A percentile compares a stretch with the other conserved stretches of the same genome.
phyloP scores from a whole-genome alignment of 2,888 invertebrate species.

The Cataglyphis cursor region DNA sequence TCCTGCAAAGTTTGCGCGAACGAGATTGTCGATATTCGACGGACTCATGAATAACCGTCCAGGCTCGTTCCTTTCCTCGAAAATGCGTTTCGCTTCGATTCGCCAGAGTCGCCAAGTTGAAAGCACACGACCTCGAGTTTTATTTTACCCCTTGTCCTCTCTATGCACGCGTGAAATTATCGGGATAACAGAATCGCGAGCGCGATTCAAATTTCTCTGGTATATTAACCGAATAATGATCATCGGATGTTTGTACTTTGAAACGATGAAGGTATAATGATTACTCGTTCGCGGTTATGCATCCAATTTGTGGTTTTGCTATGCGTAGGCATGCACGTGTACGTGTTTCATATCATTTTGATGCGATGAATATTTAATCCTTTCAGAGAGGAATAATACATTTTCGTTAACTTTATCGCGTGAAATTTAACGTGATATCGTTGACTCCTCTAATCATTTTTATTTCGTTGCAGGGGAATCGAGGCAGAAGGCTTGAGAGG shows the following conservation, averaged over 20 bases:
- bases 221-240: slow-evolving; percentile 52
- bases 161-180: slow-evolving; percentile 33
- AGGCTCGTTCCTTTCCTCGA: neutral
- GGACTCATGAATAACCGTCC: slow-evolving; percentile 41
- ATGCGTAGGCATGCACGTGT: neutral
- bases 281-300: slow-evolving; percentile 48
- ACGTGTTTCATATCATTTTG: slow-evolving; percentile 29
- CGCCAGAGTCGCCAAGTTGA: neutral
- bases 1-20: slow-evolving; percentile 50
- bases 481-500: slow-evolving; percentile 13
- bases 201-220: slow-evolving; percentile 51
- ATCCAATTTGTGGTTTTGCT: slow-evolving; percentile 51
- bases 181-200: neutral
- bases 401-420: slow-evolving; percentile 1
- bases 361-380: slow-evolving; percentile 51
- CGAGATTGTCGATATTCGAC: slow-evolving; percentile 51
- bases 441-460: neutral
- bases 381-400: slow-evolving; percentile 5
- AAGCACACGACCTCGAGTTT: slow-evolving; percentile 23
- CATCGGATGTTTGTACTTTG: slow-evolving; percentile 50
- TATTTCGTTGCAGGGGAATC: slow-evolving; percentile 67
- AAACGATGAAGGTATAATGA: slow-evolving; percentile 56
- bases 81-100: slow-evolving; percentile 19
- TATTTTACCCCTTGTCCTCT: slow-evolving; percentile 2
- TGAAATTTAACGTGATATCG: slow-evolving; percentile 6